A percentile compares a stretch with the other conserved stretches of the same genome.
Evolutionary conservation across 2,888 invertebrate species (phyloP).

Genomic region (Lutraria lutraria): DNA sequence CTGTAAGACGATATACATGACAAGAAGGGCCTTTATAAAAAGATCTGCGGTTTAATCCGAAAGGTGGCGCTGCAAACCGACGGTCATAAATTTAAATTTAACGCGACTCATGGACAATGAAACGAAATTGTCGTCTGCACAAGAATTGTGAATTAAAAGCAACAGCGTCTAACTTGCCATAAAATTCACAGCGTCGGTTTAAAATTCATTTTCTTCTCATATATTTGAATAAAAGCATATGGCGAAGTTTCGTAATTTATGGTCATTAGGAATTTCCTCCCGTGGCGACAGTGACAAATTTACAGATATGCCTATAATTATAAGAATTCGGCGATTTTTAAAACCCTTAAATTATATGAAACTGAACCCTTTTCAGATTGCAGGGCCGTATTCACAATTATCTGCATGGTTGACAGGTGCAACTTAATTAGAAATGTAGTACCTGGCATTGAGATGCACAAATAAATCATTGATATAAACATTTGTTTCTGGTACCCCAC

Average conservation of each 20-base stretch:
- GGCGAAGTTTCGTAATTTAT: constrained; percentile 46
- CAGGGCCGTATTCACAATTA: background rate
- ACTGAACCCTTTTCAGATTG: constrained; percentile 14
- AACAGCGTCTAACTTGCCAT: background rate
- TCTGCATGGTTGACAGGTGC: constrained; percentile 10
- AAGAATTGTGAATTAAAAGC: background rate
- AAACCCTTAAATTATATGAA: constrained; percentile 40
- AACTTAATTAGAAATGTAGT: constrained; percentile 12
- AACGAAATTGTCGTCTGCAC: background rate
- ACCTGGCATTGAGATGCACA: background rate
- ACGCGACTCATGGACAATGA: background rate
- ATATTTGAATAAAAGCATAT: constrained; percentile 37
- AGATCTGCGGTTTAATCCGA: background rate
- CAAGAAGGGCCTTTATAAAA: background rate
- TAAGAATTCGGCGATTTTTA: constrained; percentile 36
- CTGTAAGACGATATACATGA: background rate
- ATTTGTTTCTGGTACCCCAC: too few species aligned
- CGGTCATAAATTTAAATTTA: background rate
- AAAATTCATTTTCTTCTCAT: constrained; percentile 24
- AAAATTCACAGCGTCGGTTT: constrained; percentile 39
- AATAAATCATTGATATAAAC: too few species aligned
- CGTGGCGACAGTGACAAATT: constrained; percentile 40
- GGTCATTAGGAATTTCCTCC: constrained; percentile 5
- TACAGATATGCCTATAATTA: constrained; percentile 46
- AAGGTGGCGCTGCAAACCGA: background rate